A percentile compares a stretch with the other conserved stretches of the same genome.
These are phyloP conservation scores for Holothuria leucospilota DNA, from an alignment of 53 echinoderm and acorn worm species.

Conservation along the genomic window DNA sequence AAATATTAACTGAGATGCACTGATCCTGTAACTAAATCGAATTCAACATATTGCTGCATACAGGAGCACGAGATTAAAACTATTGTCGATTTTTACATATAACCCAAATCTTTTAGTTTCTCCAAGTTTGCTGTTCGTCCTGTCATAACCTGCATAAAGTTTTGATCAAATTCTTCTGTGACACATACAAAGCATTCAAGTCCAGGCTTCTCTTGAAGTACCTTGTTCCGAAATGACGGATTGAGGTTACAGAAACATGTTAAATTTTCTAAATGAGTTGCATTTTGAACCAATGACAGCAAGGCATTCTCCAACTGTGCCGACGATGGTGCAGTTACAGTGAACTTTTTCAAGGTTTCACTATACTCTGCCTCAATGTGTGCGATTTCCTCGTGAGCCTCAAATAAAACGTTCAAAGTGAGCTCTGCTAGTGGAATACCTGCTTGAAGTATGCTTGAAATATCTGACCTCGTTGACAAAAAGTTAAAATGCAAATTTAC, in stretches of 20 bases:
- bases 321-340: constrained; percentile 34
- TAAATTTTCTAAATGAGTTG: constrained; percentile 1
- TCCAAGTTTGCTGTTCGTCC: constrained; percentile 27
- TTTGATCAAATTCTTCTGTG: constrained; percentile 35
- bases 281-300: constrained; percentile 15
- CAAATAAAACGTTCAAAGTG: constrained; percentile 34
- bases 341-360: constrained; percentile 17
- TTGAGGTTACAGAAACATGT: constrained; percentile 29
- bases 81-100: not conserved
- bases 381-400: constrained; percentile 16
- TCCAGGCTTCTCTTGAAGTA: not conserved
- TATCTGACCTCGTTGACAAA: constrained; percentile 21
- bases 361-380: constrained; percentile 18
- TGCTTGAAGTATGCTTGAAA: constrained; percentile 21
- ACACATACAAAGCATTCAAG: constrained; percentile 26
- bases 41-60: too few species aligned
- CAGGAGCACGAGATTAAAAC: too few species aligned
- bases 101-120: constrained; percentile 38
- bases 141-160: constrained; percentile 25
- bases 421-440: constrained; percentile 32
- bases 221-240: not conserved
- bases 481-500: constrained; percentile 28
- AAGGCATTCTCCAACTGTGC: constrained; percentile 13
- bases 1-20: too few species aligned
- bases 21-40: too few species aligned